Evolutionary conservation across 2,113 vertebrate genomes (phyloP), one percentile per base, ranked within the genome.

Genomic region (Nycticorax nycticorax): DNA sequence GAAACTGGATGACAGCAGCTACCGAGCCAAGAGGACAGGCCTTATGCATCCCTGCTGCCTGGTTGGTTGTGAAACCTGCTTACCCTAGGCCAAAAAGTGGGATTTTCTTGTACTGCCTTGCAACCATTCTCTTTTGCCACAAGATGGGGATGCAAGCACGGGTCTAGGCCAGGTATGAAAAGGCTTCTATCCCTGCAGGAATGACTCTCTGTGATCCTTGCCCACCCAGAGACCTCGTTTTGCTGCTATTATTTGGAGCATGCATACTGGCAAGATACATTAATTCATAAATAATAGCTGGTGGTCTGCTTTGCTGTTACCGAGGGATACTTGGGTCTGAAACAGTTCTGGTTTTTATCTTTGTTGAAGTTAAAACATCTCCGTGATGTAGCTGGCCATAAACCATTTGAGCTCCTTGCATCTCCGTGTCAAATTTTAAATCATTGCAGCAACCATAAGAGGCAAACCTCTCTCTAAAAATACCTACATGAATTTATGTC

Each of bases 141-240:
- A 62, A 96, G 96, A 90, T 94, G 96, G 96, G 4, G 95, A 76
- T 85, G 37, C 50, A 93, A 93, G 30, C 45, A 76, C 32, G 28
- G 3, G 21, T 87, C 87, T 82, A 84, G 32, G 9, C 16, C 26
- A 26, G 3, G 19, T 12, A 30, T 13, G 20, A 56, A 53, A 3
- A 1, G 0, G 2, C 20, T 50, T 11, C 20, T 47, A 72, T 1
- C 4, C 4, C 21, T 4, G 10, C 16, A 41, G 18, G 26, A 41
- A 6, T 21, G 13, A 3, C 2, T 41, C 15, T 68, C 32, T 10
- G 4, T 7, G 10, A 33, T 5, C 13, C 22, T 66, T 45, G 23
- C 33, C 24, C 8, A 3, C 10, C 9, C 20, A 20, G 17, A 16
- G 11, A 32, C 48, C 6, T 72, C 2, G 3, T 50, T 76, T 53